Base-by-base conservation (phyloP, 2,888 invertebrate genomes). In the Meandrusa payeni region DNA sequence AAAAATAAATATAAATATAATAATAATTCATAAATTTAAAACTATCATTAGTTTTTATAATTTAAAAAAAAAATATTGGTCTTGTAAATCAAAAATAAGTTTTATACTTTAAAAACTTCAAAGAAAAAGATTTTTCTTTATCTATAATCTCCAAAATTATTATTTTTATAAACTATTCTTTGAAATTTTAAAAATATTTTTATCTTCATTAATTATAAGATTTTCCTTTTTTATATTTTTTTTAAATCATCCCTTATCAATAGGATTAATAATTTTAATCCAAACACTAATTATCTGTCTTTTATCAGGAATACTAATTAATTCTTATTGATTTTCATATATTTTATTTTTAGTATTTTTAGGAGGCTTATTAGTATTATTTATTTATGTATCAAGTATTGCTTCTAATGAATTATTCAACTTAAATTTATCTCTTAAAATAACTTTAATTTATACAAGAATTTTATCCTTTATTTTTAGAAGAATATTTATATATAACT, bases 311-410 rank as follows among this genome's bases (percentile, higher is more conserved):
- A 62, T 86, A 68, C 51, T 89, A 64, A 76, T 78, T 54, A 71
- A 78, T 69, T 83, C 79, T 44, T 89, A 88, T 58, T 91, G 90
- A 90, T 91, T 89, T 61, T 89, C 89, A 0, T 90, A 90, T 73
- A 89, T 91, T 66, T 59, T 91, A 80, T 90, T 91, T 63, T 61
- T 91, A 77, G 85, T 90, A 57, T 90, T 91, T 69, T 61, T 92
- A 68, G 90, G 92, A 10, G 91, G 91, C 7, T 75, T 92, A 83
- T 55, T 92, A 82, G 87, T 92, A 4, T 56, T 92, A 79, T 91
- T 92, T 79, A 85, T 91, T 71, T 92, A 92, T 71, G 88, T 92
- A 1, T 89, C 90, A 43, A 91, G 90, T 52, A 64, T 91, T 70
- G 89, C 90, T 0, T 90, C 89, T 7, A 91, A 91, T 79, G 90